phyloP scores from a whole-genome alignment of 2,797 vertebrate genomes.

The Catostomus latipinnis region DNA sequence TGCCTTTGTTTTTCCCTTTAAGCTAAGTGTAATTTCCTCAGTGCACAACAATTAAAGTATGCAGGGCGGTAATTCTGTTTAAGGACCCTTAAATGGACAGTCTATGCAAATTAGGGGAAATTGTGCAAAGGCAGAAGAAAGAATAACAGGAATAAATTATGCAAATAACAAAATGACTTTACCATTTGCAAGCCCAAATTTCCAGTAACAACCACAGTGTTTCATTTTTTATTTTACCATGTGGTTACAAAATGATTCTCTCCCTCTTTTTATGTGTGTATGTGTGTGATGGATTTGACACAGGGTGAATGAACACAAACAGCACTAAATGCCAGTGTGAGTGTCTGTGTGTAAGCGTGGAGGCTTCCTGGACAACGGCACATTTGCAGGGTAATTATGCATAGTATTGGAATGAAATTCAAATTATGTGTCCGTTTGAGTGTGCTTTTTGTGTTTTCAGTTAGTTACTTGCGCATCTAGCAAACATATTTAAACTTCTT shows the following conservation, averaged over 20 bases:
- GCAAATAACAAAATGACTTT: conserved; percentile 95
- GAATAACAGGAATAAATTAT: conserved; percentile 93
- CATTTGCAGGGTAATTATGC: conserved; percentile 89
- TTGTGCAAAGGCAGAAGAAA: conserved; percentile 91
- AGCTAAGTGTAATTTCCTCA: conserved; percentile 81
- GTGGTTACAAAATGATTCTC: conserved; percentile 91
- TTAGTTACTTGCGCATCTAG: conserved; percentile 13
- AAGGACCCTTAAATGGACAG: conserved; percentile 96
- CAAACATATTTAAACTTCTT: conserved; percentile 24
- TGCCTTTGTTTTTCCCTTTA: conserved; percentile 17
- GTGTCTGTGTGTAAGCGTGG: conserved; percentile 25
- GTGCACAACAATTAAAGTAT: conserved; percentile 95
- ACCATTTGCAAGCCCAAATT: conserved; percentile 98
- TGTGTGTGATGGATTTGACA: conserved; percentile 47
- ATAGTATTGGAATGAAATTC: conserved; percentile 93
- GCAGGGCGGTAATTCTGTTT: conserved; percentile 93
- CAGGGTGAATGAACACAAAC: conserved; percentile 54
- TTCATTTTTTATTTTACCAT: conserved; percentile 88
- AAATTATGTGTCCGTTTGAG: conserved; percentile 74
- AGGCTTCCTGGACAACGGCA: conserved; percentile 42
- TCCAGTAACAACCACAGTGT: conserved; percentile 93
- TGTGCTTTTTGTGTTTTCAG: conserved; percentile 32
- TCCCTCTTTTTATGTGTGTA: conserved; percentile 51
- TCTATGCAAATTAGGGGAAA: conserved; percentile 93
- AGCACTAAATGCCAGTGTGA: conserved; percentile 56